phyloP scores from a whole-genome alignment of 2,797 vertebrate genomes.

The Gymnodraco acuticeps region DNA sequence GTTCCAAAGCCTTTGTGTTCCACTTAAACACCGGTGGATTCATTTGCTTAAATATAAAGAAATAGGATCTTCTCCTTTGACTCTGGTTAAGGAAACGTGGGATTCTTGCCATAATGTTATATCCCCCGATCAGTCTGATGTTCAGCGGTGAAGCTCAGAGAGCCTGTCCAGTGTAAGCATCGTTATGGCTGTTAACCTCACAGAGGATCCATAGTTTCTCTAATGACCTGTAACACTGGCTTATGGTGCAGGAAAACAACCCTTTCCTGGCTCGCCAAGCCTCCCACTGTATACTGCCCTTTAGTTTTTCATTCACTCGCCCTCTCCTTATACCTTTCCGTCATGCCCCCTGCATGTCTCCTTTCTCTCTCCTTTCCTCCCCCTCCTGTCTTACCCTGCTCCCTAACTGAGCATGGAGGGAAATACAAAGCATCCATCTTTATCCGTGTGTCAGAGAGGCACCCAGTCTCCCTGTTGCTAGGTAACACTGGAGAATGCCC shows the following conservation, averaged over 20 bases:
- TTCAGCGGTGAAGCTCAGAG: not conserved
- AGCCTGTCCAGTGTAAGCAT: slow-evolving; percentile 19
- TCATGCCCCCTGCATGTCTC: slow-evolving; percentile 39
- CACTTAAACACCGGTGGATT: not conserved
- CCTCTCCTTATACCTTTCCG: slow-evolving; percentile 32
- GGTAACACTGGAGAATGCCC: slow-evolving; percentile 86
- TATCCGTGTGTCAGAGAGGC: slow-evolving; percentile 80
- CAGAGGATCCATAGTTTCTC: slow-evolving; percentile 31
- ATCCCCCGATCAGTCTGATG: slow-evolving; percentile 16
- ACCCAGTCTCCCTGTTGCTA: slow-evolving; percentile 88
- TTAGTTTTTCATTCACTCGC: slow-evolving; percentile 22
- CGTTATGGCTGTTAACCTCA: slow-evolving; percentile 37
- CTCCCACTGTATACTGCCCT: slow-evolving; percentile 1
- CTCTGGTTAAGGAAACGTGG: slow-evolving; percentile 3
- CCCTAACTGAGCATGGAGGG: slow-evolving; percentile 73
- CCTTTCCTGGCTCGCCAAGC: slow-evolving; percentile 1
- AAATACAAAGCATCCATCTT: slow-evolving; percentile 84
- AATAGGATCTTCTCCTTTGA: slow-evolving; percentile 6
- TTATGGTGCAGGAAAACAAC: not conserved
- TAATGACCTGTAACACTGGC: slow-evolving; percentile 20
- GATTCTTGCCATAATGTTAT: slow-evolving; percentile 20
- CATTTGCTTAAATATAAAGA: slow-evolving; percentile 1
- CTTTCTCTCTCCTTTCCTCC: slow-evolving; percentile 49
- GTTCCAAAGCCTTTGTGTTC: not conserved
- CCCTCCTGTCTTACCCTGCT: slow-evolving; percentile 66